phyloP scores from a whole-genome alignment of 2,113 vertebrate genomes.

The Phainopepla nitens region DNA sequence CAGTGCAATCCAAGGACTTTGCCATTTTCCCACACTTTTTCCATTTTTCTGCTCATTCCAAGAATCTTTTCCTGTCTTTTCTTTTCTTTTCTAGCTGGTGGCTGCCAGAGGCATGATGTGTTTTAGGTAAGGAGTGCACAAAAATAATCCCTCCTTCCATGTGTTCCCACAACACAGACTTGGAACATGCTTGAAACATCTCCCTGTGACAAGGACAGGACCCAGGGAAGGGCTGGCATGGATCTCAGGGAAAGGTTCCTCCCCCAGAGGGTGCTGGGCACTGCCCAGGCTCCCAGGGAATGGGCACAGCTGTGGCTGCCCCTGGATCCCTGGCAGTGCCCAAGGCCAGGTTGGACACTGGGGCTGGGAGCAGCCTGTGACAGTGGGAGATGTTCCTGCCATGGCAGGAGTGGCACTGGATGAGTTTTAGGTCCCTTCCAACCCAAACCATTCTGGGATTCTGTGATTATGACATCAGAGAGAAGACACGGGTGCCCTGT shows the following conservation, averaged over 20 bases:
- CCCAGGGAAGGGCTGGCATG: not conserved
- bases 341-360: too few species aligned
- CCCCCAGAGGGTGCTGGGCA: too few species aligned
- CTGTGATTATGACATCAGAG: not conserved
- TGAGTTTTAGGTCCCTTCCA: not conserved
- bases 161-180: not conserved
- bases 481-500: fast-evolving
- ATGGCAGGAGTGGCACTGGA: too few species aligned
- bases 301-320: too few species aligned
- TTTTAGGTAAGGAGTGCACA: not conserved
- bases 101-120: not conserved
- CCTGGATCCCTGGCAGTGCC: too few species aligned
- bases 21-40: not conserved
- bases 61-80: not conserved
- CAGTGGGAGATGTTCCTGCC: too few species aligned
- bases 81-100: not conserved
- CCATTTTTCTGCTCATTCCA: not conserved
- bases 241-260: not conserved
- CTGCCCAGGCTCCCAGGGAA: too few species aligned
- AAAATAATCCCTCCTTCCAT: not conserved
- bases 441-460: not conserved
- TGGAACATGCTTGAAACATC: not conserved
- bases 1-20: not conserved
- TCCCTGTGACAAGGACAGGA: not conserved
- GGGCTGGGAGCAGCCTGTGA: too few species aligned